phyloP scores from a whole-genome alignment of 2,113 vertebrate species.

The Cromileptes altivelis region DNA sequence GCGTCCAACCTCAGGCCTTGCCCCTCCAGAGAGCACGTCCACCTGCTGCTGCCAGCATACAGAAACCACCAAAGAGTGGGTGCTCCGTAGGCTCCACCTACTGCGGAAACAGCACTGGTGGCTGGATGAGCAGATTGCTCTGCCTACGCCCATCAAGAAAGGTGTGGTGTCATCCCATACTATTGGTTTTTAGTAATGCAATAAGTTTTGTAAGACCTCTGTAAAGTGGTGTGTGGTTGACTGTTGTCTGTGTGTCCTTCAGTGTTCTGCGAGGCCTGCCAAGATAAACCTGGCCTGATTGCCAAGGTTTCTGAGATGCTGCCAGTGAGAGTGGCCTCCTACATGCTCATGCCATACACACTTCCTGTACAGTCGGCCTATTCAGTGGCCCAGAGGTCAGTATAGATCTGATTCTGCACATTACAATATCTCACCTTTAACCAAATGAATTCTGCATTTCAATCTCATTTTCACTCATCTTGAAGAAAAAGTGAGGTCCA shows the following conservation, averaged over 20 bases:
- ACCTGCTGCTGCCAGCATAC: conserved; percentile 47
- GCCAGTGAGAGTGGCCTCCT: conserved; percentile 89
- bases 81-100: conserved; percentile 75
- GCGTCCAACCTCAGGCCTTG: conserved; percentile 57
- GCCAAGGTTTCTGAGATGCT: conserved; percentile 85
- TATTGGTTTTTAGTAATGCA: background rate
- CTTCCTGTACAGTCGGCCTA: conserved; percentile 90
- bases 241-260: conserved; percentile 33
- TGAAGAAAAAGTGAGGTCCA: too few species aligned
- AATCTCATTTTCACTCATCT: background rate
- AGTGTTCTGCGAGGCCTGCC: conserved; percentile 88
- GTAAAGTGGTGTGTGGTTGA: background rate
- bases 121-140: conserved; percentile 84
- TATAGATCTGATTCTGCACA: background rate
- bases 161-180: conserved; percentile 73
- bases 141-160: conserved; percentile 86
- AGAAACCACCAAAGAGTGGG: conserved; percentile 68
- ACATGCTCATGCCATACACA: conserved; percentile 89
- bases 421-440: background rate
- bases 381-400: conserved; percentile 87
- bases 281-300: conserved; percentile 81
- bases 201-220: background rate
- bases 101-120: conserved; percentile 82
- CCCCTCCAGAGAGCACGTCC: conserved; percentile 26
- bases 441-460: background rate